Conservation (phyloP, 2,113 vertebrate genomes). For the Atherinomorus stipes region DNA sequence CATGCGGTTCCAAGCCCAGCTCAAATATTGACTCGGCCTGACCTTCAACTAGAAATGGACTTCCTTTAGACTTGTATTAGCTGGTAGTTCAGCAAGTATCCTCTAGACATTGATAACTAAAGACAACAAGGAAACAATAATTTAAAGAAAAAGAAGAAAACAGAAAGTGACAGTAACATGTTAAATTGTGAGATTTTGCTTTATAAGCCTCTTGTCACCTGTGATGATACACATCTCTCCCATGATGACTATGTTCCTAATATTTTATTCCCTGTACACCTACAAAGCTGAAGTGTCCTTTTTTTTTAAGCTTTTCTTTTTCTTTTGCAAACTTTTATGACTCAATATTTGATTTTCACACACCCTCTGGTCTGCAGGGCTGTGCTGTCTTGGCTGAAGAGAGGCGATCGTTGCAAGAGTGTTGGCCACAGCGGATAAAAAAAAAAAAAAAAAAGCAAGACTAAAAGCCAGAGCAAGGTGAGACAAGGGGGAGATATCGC, state of each 20-base stretch:
- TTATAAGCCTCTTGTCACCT: conserved; percentile 21
- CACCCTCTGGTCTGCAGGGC: background rate
- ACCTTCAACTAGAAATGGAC: conserved; percentile 58
- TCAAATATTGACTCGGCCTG: conserved; percentile 56
- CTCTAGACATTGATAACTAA: conserved; percentile 46
- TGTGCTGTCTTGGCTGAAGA: conserved; percentile 11
- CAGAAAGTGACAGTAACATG: conserved; percentile 20
- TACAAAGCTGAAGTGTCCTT: conserved; percentile 37
- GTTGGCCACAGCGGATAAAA: conserved; percentile 7
- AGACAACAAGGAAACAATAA: conserved; percentile 17
- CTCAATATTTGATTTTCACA: conserved; percentile 44
- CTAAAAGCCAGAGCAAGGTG: conserved; percentile 34
- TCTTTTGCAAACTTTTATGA: conserved; percentile 13
- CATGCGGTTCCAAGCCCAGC: conserved; percentile 10
- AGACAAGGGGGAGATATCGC: background rate
- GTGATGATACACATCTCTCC: conserved; percentile 45
- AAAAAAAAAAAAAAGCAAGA: conserved; percentile 15
- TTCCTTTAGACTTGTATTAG: conserved; percentile 49
- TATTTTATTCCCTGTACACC: conserved; percentile 11
- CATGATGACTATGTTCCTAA: conserved; percentile 45
- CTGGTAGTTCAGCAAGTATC: conserved; percentile 27
- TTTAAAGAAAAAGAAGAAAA: conserved; percentile 37
- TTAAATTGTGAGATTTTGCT: conserved; percentile 23
- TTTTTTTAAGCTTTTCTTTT: conserved; percentile 9
- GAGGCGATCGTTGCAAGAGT: conserved; percentile 4